These are phyloP conservation scores for Threskiornis aethiopicus DNA, from an alignment of 2,797 vertebrate species.

Conservation along the genomic window DNA sequence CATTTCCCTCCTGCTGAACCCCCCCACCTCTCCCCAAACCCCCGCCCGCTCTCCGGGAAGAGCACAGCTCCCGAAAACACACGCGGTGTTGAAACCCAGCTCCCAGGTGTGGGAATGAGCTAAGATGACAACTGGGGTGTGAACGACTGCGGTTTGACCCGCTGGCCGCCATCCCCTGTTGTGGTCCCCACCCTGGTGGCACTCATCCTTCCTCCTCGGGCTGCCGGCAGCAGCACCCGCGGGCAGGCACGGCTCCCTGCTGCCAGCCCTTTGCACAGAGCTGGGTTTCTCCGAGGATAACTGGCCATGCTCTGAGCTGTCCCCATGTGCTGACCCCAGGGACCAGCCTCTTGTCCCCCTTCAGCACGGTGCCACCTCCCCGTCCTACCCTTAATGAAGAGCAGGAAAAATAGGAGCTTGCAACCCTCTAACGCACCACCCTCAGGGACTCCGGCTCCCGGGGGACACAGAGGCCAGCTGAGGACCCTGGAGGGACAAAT, in stretches of 20 bases:
- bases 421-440: background rate
- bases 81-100: accelerated
- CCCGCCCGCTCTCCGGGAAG: accelerated
- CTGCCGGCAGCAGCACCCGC: background rate
- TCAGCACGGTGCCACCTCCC: accelerated
- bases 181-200: background rate
- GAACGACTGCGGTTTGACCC: accelerated
- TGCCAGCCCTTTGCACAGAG: background rate
- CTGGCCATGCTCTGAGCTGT: background rate
- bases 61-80: background rate
- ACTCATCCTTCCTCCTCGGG: background rate
- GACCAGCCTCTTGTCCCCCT: background rate
- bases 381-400: background rate
- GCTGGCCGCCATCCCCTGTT: background rate
- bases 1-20: background rate
- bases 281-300: background rate
- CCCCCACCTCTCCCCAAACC: background rate
- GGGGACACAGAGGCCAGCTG: background rate
- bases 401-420: background rate
- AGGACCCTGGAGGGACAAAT: background rate
- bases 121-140: background rate
- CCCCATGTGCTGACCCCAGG: background rate
- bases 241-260: background rate
- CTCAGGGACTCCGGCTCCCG: accelerated
- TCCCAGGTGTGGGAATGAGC: background rate